These are phyloP conservation scores for Holothuria glaberrima DNA, from an alignment of 35 echinoderm and acorn worm genomes.

Conservation along the genomic window DNA sequence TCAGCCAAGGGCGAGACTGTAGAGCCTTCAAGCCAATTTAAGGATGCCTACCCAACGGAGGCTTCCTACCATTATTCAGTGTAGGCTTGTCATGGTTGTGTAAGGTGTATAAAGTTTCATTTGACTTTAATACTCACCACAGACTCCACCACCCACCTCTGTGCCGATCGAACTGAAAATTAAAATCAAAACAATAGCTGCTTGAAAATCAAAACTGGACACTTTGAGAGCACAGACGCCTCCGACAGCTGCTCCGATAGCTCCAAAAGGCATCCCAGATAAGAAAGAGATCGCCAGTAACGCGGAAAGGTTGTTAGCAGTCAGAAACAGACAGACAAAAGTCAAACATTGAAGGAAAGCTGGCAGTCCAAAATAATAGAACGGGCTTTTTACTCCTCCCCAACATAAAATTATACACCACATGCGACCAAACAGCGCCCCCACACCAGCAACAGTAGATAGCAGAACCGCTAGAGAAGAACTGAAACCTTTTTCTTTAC, in stretches of 20 bases:
- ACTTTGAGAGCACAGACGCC: conserved; percentile 12
- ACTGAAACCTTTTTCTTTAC: conserved; percentile 7
- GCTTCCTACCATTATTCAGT: too few species aligned
- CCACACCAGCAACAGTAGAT: neutral
- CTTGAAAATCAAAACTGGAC: neutral
- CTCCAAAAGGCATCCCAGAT: conserved; percentile 7
- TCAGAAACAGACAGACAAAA: neutral
- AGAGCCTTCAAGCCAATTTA: too few species aligned
- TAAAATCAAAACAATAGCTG: neutral
- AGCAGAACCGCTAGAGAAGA: neutral
- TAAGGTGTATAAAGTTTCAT: too few species aligned
- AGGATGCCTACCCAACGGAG: too few species aligned
- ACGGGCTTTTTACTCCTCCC: neutral
- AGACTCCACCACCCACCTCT: neutral
- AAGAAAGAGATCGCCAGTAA: neutral
- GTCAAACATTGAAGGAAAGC: neutral
- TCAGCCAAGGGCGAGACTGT: too few species aligned
- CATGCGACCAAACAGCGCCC: neutral
- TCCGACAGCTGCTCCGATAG: neutral
- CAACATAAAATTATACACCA: conserved; percentile 8
- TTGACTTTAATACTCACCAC: neutral
- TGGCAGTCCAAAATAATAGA: neutral
- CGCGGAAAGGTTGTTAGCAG: neutral
- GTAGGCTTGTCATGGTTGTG: too few species aligned
- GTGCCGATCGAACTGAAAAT: neutral